Percentiles rank a stretch among this genome's conserved stretches.
Conservation (phyloP, 1,140 invertebrate genomes). For the Nephotettix cincticeps region DNA sequence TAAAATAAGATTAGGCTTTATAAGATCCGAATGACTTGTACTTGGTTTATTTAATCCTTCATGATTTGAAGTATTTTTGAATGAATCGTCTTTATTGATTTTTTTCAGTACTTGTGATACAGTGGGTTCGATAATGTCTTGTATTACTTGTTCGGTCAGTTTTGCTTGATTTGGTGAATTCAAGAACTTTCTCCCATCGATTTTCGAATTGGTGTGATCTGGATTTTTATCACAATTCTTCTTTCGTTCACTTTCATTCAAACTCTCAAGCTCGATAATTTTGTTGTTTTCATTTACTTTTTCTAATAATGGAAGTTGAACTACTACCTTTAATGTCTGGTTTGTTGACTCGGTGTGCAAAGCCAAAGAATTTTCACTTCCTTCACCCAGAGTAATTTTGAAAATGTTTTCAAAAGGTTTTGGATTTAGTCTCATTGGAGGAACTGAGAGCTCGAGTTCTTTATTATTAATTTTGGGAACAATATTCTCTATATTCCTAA, state of each 20-base stretch:
- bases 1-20: background rate
- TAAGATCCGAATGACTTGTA: background rate
- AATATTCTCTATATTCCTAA: background rate
- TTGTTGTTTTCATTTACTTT: background rate
- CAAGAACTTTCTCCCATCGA: too few species aligned
- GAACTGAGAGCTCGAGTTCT: background rate
- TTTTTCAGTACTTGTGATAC: background rate
- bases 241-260: too few species aligned
- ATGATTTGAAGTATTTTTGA: too few species aligned
- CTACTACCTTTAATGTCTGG: background rate
- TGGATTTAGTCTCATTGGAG: background rate
- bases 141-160: background rate
- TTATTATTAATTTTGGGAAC: background rate
- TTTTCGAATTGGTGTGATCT: too few species aligned
- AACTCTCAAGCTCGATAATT: too few species aligned
- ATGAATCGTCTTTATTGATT: background rate
- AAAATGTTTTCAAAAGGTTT: background rate
- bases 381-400: background rate
- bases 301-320: background rate
- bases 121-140: slow-evolving; percentile 1
- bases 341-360: background rate
- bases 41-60: too few species aligned
- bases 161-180: too few species aligned
- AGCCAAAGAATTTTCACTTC: background rate
- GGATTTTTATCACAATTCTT: too few species aligned